Evolutionary conservation across 1,140 invertebrate genomes (phyloP).

Genomic region (Sycophila sp.): DNA sequence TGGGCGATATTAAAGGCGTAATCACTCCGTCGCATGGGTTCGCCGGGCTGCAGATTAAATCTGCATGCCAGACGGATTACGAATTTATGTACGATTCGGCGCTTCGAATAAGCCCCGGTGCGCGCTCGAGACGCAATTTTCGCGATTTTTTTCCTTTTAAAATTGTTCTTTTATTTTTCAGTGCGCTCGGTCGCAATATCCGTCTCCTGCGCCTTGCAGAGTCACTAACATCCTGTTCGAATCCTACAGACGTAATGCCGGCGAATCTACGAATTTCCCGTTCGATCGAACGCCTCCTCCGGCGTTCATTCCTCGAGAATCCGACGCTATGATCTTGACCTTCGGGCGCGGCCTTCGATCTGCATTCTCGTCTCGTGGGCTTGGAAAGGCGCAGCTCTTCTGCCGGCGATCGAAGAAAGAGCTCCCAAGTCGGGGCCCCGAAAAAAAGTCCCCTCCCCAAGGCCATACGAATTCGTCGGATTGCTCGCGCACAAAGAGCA

Average conservation of each 20-base stretch:
- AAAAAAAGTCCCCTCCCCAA: background rate
- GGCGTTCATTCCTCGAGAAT: no score
- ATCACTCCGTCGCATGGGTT: conserved; percentile 5
- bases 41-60: conserved; percentile 22
- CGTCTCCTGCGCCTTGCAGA: no score
- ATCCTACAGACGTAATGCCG: no score
- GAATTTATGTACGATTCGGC: conserved; percentile 4
- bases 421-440: background rate
- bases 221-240: no score
- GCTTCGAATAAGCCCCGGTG: no score
- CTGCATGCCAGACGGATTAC: background rate
- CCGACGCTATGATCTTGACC: conserved; percentile 19
- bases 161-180: no score
- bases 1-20: conserved; percentile 27
- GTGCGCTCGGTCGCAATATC: no score
- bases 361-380: background rate
- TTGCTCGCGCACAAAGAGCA: background rate
- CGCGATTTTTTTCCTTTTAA: background rate
- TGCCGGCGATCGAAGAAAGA: no score
- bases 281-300: no score
- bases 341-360: background rate
- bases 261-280: no score
- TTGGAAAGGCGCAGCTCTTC: background rate
- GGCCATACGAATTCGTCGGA: background rate
- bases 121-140: background rate